Base-by-base conservation (phyloP, 2,888 invertebrate species). In the Branchellion lobata region DNA sequence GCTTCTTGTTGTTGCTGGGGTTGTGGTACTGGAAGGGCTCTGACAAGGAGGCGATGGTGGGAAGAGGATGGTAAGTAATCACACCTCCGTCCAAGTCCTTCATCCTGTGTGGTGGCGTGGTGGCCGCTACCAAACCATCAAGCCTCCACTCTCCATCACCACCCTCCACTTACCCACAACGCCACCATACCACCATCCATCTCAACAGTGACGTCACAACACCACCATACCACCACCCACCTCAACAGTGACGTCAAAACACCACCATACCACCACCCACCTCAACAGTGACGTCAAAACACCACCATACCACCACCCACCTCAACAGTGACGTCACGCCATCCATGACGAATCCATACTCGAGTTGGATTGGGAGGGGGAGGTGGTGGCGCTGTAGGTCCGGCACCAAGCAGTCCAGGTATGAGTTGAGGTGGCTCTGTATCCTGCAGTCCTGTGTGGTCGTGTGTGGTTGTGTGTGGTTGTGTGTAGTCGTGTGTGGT, bases 331-430 rank as follows among this genome's bases (percentile, higher is more conserved):
- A 27, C 1, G 0, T 5, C 18, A 80, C 80, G 2, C 71, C 78
- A 34, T 80, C 80, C 80, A 80, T 80, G 34, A 80, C 29, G 47
- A 80, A 61, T 0, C 80, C 80, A 27, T 33, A 80, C 36, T 80
- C 53, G 24, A 80, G 71, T 5, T 14, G 51, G 36, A 14, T 61
- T 31, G 71, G 65, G 1, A 24, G 47, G 18, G 29, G 21, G n/a
- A 78, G 34, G n/a, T 27, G 27, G n/a, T 53, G n/a, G 27, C 51
- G 53, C n/a, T 31, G 31, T 21, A 80, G 65, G 47, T 80, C 57
- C 0, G 80, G 80, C 11, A 77, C 72, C 24, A 57, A 40, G 47
- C 80, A 80, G 18, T 78, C 71, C 80, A 80, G 53, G 74, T 71
- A 80, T 29, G 69, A 77, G 78, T 33, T 72, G 21, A 34, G 14